Evolutionary conservation across 2,113 vertebrate species (phyloP), one percentile per base, ranked within the genome.

Genomic region (Eurypyga helias): DNA sequence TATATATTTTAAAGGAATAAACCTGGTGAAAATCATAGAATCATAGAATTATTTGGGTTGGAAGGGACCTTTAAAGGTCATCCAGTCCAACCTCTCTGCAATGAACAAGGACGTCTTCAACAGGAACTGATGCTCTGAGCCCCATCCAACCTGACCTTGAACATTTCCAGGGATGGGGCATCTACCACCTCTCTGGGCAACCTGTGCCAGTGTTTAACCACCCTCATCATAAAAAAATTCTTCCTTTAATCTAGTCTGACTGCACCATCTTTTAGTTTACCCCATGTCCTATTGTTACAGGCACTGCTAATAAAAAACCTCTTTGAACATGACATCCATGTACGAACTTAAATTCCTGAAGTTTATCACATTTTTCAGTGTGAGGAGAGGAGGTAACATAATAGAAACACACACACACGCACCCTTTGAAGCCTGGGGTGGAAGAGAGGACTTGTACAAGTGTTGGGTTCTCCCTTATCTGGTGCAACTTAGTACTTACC

Each of bases 121-220:
- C 31, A 14, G 11, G 9, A 67, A 16, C 9, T 25, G 43, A 67
- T 64, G 3, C 14, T 46, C 41, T 57, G 7, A 71, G 25, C 3
- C 7, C 7, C 0, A 0, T 38, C 15, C 66, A 65, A 23, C 2
- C 0, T 0, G 14, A 29, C 20, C 15, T 54, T 46, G 16, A 33
- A 12, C 15, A 3, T 55, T 75, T 61, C 26, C 7, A 18, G n/a
- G 13, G 31, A 11, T 26, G 15, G 28, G 17, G 6, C 13, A 48
- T 51, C 78, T 13, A 52, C 29, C 57, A 41, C 25, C 17, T 12
- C 17, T 36, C 36, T 31, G 17, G 34, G 29, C 17, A 43, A 43
- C 31, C 8, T 19, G 8, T 70, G 19, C 43, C 41, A 48, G 11
- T 46, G 29, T 46, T 46, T 52, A 15, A 61, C 10, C 29, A 57